Evolutionary conservation across 2,797 vertebrate species (phyloP).

Genomic region (Enteromius fasciolatus): DNA sequence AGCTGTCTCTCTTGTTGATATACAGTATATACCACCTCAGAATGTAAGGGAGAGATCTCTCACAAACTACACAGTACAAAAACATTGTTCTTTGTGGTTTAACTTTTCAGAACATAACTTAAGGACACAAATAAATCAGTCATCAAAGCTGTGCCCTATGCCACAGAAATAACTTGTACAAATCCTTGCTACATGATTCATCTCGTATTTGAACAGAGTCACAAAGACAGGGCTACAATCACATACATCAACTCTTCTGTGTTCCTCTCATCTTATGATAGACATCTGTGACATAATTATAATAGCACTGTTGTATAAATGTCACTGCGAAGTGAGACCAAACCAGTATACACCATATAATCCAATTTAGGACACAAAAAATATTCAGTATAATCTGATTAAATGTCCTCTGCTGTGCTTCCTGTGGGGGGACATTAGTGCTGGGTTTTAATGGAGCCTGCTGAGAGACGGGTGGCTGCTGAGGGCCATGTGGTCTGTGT

Average conservation of each 20-base stretch:
- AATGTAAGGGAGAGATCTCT: slow-evolving; percentile 1
- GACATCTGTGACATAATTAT: slow-evolving; percentile 37
- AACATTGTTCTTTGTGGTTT: neutral
- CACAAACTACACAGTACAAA: slow-evolving; percentile 23
- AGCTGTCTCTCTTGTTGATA: slow-evolving; percentile 15
- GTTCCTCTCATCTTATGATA: slow-evolving; percentile 5
- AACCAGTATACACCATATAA: slow-evolving; percentile 57
- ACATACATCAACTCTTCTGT: slow-evolving; percentile 13
- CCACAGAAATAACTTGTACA: slow-evolving; percentile 20
- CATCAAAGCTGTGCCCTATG: slow-evolving; percentile 15
- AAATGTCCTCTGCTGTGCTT: slow-evolving; percentile 55
- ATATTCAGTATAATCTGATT: slow-evolving; percentile 61
- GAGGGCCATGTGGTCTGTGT: slow-evolving; percentile 59
- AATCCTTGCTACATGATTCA: slow-evolving; percentile 15
- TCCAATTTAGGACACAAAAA: slow-evolving; percentile 56
- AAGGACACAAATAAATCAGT: slow-evolving; percentile 9
- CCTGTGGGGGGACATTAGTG: slow-evolving; percentile 56
- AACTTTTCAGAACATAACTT: neutral
- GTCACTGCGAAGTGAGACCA: slow-evolving; percentile 32
- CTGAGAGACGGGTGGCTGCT: slow-evolving; percentile 51
- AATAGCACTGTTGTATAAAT: slow-evolving; percentile 40
- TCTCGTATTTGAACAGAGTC: slow-evolving; percentile 11
- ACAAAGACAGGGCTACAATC: neutral
- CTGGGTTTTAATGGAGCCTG: slow-evolving; percentile 47
- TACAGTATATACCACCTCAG: neutral